Evolutionary conservation across 2,888 invertebrate genomes (phyloP).

Genomic region (Sinhomidia bicolor): DNA sequence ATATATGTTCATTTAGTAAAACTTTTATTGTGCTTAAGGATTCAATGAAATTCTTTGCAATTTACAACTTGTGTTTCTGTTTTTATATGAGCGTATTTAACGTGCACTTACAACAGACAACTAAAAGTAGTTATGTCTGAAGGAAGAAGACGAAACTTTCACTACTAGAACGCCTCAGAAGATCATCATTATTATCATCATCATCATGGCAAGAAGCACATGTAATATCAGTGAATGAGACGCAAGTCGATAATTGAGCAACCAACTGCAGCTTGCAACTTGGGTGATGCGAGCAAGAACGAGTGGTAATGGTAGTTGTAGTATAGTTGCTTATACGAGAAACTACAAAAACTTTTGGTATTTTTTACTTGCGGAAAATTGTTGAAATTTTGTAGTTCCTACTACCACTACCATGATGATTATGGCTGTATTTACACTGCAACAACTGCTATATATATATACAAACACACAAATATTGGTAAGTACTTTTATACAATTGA

Average conservation of each 20-base stretch:
- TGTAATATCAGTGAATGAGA: too few relatives aligned
- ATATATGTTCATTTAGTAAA: too few relatives aligned
- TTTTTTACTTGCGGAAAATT: not conserved
- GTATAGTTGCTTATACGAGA: too few relatives aligned
- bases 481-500: too few relatives aligned
- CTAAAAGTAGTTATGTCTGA: not conserved
- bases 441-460: not conserved
- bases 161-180: not conserved
- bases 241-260: not conserved
- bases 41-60: constrained; percentile 13
- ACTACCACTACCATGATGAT: not conserved
- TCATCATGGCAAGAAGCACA: not conserved
- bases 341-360: not conserved
- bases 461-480: too few relatives aligned
- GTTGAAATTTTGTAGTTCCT: not conserved
- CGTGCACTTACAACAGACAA: not conserved
- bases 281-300: not conserved
- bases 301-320: too few relatives aligned
- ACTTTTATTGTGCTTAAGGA: not conserved
- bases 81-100: not conserved
- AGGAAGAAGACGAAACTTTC: not conserved
- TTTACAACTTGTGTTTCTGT: not conserved
- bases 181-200: not conserved
- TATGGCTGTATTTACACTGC: not conserved
- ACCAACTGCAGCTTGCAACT: not conserved